Base-by-base conservation (phyloP, 2,797 vertebrate genomes). In the Dendrocincla tyrannina region DNA sequence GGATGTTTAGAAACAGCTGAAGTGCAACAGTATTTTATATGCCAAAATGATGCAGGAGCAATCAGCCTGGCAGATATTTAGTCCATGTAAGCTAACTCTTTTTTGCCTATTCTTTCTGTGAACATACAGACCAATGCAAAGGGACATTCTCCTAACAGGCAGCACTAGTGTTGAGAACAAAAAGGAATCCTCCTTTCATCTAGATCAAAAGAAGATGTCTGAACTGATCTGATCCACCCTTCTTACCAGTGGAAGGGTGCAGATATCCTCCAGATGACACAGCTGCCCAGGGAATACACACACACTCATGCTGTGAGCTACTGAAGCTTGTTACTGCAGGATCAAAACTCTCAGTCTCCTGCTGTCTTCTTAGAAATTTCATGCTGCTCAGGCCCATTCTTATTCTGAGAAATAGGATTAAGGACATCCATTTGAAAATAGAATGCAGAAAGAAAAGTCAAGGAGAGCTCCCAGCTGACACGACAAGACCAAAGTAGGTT, bases 171-270 rank as follows among this genome's bases (percentile, higher is more conserved):
- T 3, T 66, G 25, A 83, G 82, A 95, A 91, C 20, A 88, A 74
- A 89, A 85, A 89, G 42, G 41, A 80, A 64, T 60, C 49, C 19
- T 93, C 33, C 62, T 91, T 95, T 91, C 68, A 92, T 88, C 33
- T 68, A 60, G 44, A 91, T 93, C 68, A 92, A 94, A 95, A 70
- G 63, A 52, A 58, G 72, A 24, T 32, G 33, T 74, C 64, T 94
- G 63, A 28, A 41, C 28, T 93, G 63, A 80, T 89, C 72, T 83
- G 49, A 89, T 83, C 79, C n/a, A 28, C 49, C 37, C 30, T 53
- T 92, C 91, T 62, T 41, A 62, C 68, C 83, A 64, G 60, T 50
- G 1, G 11, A 73, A 91, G 58, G 46, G 49, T 83, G 87, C 60
- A 93, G 78, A 58, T 49, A 77, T 16, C 6, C 42, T 74, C 75